These are phyloP conservation scores for Cordilura impudica DNA, from an alignment of 2,888 invertebrate species.

Conservation along the genomic window DNA sequence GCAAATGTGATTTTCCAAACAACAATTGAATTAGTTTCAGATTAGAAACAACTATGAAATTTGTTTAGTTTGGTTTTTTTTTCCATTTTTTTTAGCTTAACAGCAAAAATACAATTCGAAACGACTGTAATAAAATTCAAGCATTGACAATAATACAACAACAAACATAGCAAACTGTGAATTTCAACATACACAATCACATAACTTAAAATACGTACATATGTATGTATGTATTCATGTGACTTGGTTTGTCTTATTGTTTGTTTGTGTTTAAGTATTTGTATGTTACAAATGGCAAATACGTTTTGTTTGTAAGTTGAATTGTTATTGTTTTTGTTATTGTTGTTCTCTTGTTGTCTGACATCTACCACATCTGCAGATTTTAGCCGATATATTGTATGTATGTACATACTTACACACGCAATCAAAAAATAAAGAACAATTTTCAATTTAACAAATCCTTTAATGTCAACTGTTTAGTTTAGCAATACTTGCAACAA, in stretches of 20 bases:
- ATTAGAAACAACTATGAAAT: slow-evolving; percentile 41
- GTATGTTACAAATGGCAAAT: neutral
- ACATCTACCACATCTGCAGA: slow-evolving; percentile 21
- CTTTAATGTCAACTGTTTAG: slow-evolving; percentile 52
- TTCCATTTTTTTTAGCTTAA: slow-evolving; percentile 17
- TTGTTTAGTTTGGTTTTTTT: neutral
- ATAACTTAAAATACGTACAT: neutral
- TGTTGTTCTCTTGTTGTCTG: slow-evolving; percentile 5
- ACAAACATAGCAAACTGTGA: neutral
- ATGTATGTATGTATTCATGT: neutral
- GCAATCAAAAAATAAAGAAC: neutral
- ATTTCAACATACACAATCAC: neutral
- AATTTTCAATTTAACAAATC: slow-evolving; percentile 54
- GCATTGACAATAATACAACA: slow-evolving; percentile 28
- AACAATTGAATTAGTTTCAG: slow-evolving; percentile 57
- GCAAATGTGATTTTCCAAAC: slow-evolving; percentile 49
- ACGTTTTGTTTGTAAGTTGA: neutral
- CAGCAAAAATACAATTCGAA: slow-evolving; percentile 23
- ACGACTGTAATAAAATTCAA: slow-evolving; percentile 38
- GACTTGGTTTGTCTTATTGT: no score
- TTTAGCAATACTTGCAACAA: slow-evolving; percentile 35
- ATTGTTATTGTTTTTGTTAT: neutral
- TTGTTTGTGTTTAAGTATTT: neutral
- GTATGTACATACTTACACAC: neutral
- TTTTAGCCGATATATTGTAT: neutral